Evolutionary conservation across 2,888 invertebrate species (phyloP), one percentile per base, ranked within the genome.

Genomic region (Brachypterus glaber): DNA sequence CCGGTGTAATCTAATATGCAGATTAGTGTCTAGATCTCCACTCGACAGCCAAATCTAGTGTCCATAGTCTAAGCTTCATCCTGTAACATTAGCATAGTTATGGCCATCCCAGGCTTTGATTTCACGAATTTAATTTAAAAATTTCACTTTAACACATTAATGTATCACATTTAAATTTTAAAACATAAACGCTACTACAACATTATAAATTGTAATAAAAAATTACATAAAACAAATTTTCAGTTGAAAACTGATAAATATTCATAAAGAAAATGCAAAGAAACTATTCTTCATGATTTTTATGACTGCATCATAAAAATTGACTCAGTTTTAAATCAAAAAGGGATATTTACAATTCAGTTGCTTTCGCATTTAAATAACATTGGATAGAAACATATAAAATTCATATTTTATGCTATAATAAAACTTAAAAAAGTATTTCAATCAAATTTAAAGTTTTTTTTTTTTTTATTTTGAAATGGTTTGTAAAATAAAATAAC

Each of bases 241-340:
- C 41, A 37, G 30, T 33, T 35, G 33, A 24, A 36, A 39, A 33
- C 39, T 36, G 42, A 39, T 42, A 35, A 46, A 41, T 43, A 43
- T 41, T 41, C 43, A 46, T 41, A 42, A 46, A 41, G 36, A 41
- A 44, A 46, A 42, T 39, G 39, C 26, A 33, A n/a, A 39, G 42
- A 36, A 42, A 42, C 36, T 39, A 33, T 39, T 33, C 36, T 41
- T 34, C 32, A 34, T 37, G 40, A 40, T 43, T 43, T 48, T 47
- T 48, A 47, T 41, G 37, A 40, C 39, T 33, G 18, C 40, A 30
- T 37, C 47, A 42, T 47, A 49, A 48, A 49, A 48, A 46, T 44
- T 40, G 45, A 45, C 43, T 48, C 35, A 40, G 41, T 43, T 41
- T 45, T 26, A 35, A 40, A 37, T 44, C 41, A 35, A 35, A 11